A percentile compares a stretch with the other conserved stretches of the same genome.
Conservation (phyloP, 2,888 invertebrate genomes). For the Andrena minutula region DNA sequence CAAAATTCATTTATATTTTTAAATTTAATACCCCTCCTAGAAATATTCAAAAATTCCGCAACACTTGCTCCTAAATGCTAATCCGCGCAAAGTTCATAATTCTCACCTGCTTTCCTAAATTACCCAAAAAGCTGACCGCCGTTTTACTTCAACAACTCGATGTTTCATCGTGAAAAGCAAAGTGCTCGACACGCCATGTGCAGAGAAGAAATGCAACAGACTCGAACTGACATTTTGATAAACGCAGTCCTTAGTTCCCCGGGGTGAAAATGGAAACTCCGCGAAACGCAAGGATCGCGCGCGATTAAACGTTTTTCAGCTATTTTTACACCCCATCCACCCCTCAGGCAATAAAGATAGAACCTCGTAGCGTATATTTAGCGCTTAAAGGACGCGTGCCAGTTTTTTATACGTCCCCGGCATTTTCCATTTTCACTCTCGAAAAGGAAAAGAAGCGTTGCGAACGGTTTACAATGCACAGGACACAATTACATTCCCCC, state of each 20-base stretch:
- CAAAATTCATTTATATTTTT: neutral
- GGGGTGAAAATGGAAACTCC: conserved; percentile 17
- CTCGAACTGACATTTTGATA: neutral
- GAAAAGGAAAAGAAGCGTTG: neutral
- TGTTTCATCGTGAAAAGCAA: conserved; percentile 10
- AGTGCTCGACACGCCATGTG: conserved; percentile 25
- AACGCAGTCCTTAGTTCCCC: neutral
- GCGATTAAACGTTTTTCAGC: conserved; percentile 31
- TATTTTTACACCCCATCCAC: conserved; percentile 43
- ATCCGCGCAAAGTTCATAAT: neutral
- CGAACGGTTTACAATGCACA: no score
- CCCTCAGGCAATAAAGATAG: conserved; percentile 7
- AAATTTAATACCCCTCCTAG: neutral
- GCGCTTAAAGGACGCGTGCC: conserved; percentile 7
- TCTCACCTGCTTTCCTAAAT: neutral
- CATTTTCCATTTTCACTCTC: conserved; percentile 23
- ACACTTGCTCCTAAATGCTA: neutral
- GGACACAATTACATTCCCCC: neutral
- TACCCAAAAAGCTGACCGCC: neutral
- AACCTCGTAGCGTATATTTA: conserved; percentile 13
- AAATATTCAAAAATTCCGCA: neutral
- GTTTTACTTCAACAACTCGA: neutral
- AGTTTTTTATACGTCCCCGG: neutral
- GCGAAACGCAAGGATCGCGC: neutral
- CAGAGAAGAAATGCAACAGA: neutral